phyloP scores from a whole-genome alignment of 2,888 invertebrate species.

The Fabriciana adippe region DNA sequence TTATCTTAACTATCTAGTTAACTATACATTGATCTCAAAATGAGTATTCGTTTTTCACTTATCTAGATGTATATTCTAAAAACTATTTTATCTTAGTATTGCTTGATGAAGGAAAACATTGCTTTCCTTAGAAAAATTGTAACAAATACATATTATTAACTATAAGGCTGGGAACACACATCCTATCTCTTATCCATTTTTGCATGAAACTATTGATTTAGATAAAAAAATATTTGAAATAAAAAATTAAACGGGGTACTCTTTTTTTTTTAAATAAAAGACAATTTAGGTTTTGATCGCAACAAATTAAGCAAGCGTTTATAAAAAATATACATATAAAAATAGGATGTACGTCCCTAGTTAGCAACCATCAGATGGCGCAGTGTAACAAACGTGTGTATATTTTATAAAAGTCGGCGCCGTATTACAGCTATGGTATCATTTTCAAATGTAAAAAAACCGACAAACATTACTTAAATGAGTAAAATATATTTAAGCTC shows the following conservation, averaged over 20 bases:
- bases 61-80: conserved; percentile 66
- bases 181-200: conserved; percentile 1
- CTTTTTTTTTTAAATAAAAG: too few relatives aligned
- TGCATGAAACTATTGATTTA: too few relatives aligned
- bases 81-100: conserved; percentile 75
- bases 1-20: conserved; percentile 59
- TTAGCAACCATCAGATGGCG: conserved; percentile 74
- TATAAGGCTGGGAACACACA: conserved; percentile 40
- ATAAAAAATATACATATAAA: conserved; percentile 3
- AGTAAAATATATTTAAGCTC: conserved; percentile 13
- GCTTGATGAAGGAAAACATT: conserved; percentile 77
- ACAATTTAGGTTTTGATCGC: too few relatives aligned
- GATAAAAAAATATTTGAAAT: too few relatives aligned
- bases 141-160: conserved; percentile 64
- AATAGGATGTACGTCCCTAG: conserved; percentile 26
- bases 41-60: conserved; percentile 76
- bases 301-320: not conserved
- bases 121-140: conserved; percentile 68
- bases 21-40: conserved; percentile 77
- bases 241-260: too few relatives aligned
- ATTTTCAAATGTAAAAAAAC: not conserved
- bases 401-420: conserved; percentile 23
- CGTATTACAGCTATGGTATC: conserved; percentile 22
- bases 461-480: conserved; percentile 16
- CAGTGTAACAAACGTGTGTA: conserved; percentile 54